Conservation (phyloP, 2,797 vertebrate species). For the Anguilla anguilla region DNA sequence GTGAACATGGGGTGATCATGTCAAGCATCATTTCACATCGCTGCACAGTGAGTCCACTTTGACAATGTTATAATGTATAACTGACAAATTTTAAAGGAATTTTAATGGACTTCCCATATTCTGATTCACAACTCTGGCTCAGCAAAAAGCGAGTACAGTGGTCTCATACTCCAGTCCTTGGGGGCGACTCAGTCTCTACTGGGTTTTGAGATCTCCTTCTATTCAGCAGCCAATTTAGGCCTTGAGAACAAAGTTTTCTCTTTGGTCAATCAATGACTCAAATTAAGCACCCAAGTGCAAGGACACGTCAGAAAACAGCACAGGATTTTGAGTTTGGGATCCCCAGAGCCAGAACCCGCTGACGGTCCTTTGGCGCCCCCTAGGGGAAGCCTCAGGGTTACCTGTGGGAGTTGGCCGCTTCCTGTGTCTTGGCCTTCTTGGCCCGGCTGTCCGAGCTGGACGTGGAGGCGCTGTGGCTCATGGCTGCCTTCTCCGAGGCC, state of each 20-base stretch:
- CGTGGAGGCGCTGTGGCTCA: background rate
- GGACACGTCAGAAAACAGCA: background rate
- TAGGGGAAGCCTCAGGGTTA: slow-evolving; percentile 18
- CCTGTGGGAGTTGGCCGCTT: slow-evolving; percentile 2
- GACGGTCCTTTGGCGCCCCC: slow-evolving; percentile 9
- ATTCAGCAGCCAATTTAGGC: background rate
- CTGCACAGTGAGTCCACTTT: background rate
- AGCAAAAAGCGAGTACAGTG: background rate
- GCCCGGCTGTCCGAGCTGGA: background rate
- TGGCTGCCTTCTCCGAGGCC: background rate
- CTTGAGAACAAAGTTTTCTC: background rate
- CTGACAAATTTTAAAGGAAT: background rate
- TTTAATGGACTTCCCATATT: background rate
- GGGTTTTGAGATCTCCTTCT: background rate
- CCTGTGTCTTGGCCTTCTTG: slow-evolving; percentile 4
- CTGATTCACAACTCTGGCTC: background rate
- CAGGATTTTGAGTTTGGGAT: background rate
- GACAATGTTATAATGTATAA: background rate
- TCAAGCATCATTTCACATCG: too few relatives aligned
- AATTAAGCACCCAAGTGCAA: background rate
- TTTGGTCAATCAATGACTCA: background rate
- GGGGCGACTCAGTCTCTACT: background rate
- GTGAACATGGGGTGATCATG: too few relatives aligned
- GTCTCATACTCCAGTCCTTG: too few relatives aligned
- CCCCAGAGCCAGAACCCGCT: background rate